Conservation (phyloP, 2,888 invertebrate genomes). For the Philaethria dido region DNA sequence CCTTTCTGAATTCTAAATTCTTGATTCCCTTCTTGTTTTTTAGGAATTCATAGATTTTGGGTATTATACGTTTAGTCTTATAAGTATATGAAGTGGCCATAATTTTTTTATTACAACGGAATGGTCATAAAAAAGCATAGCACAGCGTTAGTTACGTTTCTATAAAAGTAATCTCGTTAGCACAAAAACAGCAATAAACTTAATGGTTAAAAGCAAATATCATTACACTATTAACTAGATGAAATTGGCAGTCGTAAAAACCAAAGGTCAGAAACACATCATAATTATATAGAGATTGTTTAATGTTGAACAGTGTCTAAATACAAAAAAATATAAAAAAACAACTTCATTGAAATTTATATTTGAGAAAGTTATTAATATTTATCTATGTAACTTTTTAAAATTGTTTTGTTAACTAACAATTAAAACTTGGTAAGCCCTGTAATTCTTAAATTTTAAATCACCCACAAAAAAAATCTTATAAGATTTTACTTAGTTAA, state of each 20-base stretch:
- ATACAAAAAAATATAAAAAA: background rate
- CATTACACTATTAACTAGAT: constrained; percentile 23
- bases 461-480: no score
- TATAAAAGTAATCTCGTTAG: constrained; percentile 20
- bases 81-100: background rate
- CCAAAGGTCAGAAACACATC: background rate
- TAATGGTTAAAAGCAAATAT: constrained; percentile 28
- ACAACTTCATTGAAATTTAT: background rate
- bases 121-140: constrained; percentile 7
- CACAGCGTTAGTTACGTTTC: constrained; percentile 11
- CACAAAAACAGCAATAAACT: constrained; percentile 25
- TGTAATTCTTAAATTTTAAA: no score
- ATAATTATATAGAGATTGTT: background rate
- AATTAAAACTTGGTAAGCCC: no score
- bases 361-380: no score
- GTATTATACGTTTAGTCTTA: no score
- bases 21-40: background rate
- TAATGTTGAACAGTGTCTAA: no score
- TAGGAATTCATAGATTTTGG: no score
- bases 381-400: no score
- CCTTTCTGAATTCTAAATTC: background rate
- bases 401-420: no score
- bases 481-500: no score
- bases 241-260: constrained; percentile 24
- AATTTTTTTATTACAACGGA: constrained; percentile 2